Conservation (phyloP, 2,797 vertebrate genomes). For the Tolypeutes matacus region DNA sequence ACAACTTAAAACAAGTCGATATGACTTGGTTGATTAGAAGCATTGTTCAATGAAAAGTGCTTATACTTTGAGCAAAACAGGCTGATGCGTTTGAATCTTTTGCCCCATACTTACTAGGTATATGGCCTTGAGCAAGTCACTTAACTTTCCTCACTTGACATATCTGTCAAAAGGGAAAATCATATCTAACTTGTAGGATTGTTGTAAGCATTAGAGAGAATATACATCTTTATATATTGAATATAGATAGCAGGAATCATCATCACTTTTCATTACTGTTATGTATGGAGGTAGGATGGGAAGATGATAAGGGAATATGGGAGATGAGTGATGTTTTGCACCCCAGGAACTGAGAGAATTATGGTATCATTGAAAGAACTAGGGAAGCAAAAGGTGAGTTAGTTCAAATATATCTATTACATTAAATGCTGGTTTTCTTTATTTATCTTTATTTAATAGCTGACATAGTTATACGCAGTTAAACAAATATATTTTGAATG, state of each 20-base stretch:
- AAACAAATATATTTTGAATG: not conserved
- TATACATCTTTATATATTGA: not conserved
- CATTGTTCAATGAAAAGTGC: not conserved
- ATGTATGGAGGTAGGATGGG: not conserved
- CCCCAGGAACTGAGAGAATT: not conserved
- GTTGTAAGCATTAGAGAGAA: not conserved
- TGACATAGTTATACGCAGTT: not conserved
- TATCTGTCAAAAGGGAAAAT: not conserved
- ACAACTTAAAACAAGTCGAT: not conserved
- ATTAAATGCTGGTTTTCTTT: not conserved
- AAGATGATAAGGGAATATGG: not conserved
- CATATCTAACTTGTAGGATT: not conserved
- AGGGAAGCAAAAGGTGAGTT: not conserved
- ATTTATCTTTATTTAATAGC: slow-evolving; percentile 19
- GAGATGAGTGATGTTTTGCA: not conserved
- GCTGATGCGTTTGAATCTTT: not conserved
- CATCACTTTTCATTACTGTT: not conserved
- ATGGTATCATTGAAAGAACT: not conserved
- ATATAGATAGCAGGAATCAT: not conserved
- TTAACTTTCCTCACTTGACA: not conserved
- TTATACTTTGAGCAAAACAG: slow-evolving; percentile 3
- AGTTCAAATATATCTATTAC: not conserved
- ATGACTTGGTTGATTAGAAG: not conserved
- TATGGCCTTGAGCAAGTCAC: not conserved
- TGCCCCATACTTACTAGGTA: not conserved